Evolutionary conservation across 1,140 invertebrate species (phyloP), one percentile per base, ranked within the genome.

Genomic region (Micrasema minimum): DNA sequence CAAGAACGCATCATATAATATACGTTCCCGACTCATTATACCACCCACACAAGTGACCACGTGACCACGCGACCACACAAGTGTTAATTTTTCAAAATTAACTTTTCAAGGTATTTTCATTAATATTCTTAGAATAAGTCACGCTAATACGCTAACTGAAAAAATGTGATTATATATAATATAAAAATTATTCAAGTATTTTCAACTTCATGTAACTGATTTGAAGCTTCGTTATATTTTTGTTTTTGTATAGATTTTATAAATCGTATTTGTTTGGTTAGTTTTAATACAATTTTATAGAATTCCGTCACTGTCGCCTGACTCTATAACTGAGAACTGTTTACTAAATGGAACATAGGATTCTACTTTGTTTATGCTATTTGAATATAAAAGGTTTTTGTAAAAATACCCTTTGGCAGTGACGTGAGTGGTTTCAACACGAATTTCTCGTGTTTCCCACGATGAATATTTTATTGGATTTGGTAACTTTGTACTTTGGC

Each of bases 81-180:
- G 43, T 23, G 43, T n/a, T 7, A 57, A 46, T 69, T 31, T 69
- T 69, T 62, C 67, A 71, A 70, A 69, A 70, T 66, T 65, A 71
- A 74, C 38, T 75, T 74, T 66, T 71, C 66, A 75, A 71, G 66
- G 70, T 75, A 75, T 75, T 75, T 75, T 75, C 66, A 72, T 72
- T 72, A 61, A 69, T 65, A 71, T 51, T 62, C 62, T 16, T 64
- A 64, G 59, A 53, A 37, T 72, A 75, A 72, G 74, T 75, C 70
- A 75, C 74, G 70, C 70, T 75, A 66, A 70, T 71, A 75, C 48
- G 70, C 69, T 75, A 75, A 75, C 66, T 72, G 70, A 53, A 55
- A 68, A 57, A 57, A 59, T 68, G 43, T 68, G 50, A 57, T 68
- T 68, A 57, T 57, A 50, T 68, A 68, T 68, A 55, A 46, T 64